Evolutionary conservation across 92 coral and sea anemone species (phyloP), one percentile per base, ranked within the genome.

Genomic region (Bergia sp.): DNA sequence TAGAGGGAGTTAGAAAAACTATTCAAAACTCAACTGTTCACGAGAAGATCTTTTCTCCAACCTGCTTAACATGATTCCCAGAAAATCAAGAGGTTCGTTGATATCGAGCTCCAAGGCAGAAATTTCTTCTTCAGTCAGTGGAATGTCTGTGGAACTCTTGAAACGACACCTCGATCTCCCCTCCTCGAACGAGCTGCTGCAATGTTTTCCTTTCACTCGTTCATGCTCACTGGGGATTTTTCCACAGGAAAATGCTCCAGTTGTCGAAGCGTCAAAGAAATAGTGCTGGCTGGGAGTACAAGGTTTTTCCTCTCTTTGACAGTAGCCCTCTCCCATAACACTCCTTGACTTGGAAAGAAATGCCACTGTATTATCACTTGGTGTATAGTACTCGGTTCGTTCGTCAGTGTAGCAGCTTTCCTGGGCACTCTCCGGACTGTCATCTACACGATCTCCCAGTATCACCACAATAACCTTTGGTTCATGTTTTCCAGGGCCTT

Each of bases 21-120:
- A 0, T 50, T 9, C 57, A 50, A 50, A 9, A 50, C 11, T 50
- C 57, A 9, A 50, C 57, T 50, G 15, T 50, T 50, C 57, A 50
- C 57, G 7, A 50, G 57, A 50, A 50, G 57, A 50, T 13, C 2
- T 50, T 50, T 50, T 50, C 16, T 9, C 11, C 57, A 50, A 50
- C 57, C 57, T 50, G 57, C 11, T 50, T 50, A 50, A 9, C 57
- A 49, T 79, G 37, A 50, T 79, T 23, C 61, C 82, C 37, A 23
- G 20, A 23, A 79, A 41, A 23, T 50, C 66, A 36, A 79, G 65
- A 49, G 82, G 82, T 47, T 79, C 20, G 66, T 36, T 79, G 61
- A 79, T 79, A 6, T 78, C 82, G 8, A 78, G 38, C 23, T 78
- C 64, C 47, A 78, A 58, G n/a, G 67, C 82, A 12, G 82, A 79